phyloP scores from a whole-genome alignment of 2,888 invertebrate genomes.

The Andrena haemorrhoa region DNA sequence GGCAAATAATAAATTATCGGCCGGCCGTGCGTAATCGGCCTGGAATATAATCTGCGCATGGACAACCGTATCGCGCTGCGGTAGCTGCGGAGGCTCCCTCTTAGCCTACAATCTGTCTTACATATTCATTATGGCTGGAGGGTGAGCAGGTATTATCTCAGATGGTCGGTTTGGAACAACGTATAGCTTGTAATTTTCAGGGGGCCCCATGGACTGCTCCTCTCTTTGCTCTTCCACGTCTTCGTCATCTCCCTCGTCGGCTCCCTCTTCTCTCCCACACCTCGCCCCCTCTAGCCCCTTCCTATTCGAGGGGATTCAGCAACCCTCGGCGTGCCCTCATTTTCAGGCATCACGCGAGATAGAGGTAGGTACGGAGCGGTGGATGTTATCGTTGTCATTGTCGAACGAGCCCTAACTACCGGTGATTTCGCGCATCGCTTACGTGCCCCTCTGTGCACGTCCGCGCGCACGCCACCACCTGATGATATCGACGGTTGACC shows the following conservation, averaged over 20 bases:
- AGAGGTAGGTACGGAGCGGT: background rate
- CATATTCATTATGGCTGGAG: constrained; percentile 85
- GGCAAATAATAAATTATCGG: constrained; percentile 82
- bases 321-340: background rate
- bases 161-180: constrained; percentile 84
- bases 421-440: constrained; percentile 65
- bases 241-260: constrained; percentile 12
- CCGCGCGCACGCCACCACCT: constrained; percentile 58
- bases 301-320: background rate
- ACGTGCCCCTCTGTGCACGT: constrained; percentile 33
- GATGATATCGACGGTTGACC: constrained; percentile 72
- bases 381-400: constrained; percentile 46
- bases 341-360: constrained; percentile 4
- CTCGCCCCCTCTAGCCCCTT: constrained; percentile 22
- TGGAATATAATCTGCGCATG: constrained; percentile 82
- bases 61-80: constrained; percentile 84
- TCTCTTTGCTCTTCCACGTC: constrained; percentile 62
- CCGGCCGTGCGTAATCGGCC: constrained; percentile 73
- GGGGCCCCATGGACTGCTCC: constrained; percentile 71
- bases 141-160: constrained; percentile 84
- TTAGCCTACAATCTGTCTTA: constrained; percentile 85
- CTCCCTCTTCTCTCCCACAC: constrained; percentile 43
- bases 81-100: constrained; percentile 83
- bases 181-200: constrained; percentile 85
- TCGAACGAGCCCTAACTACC: constrained; percentile 68